phyloP scores from a whole-genome alignment of 1,140 invertebrate genomes.

The Matsumurasca onukii region DNA sequence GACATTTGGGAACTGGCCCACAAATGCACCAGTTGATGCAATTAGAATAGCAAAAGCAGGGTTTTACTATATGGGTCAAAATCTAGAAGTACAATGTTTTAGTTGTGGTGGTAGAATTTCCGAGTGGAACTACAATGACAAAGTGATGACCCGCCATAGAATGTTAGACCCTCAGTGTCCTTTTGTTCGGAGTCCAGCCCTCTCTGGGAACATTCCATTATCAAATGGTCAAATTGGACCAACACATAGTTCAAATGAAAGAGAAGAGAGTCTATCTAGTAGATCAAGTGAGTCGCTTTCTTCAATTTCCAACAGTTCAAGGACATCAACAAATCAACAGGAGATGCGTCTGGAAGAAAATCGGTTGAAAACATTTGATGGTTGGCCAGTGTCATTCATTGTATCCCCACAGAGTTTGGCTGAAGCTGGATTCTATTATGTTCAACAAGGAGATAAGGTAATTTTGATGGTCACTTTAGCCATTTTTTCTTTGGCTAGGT shows the following conservation, averaged over 20 bases:
- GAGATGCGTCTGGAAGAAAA: constrained; percentile 46
- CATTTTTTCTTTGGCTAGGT: too few species aligned
- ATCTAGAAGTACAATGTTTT: constrained; percentile 72
- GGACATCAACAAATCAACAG: constrained; percentile 32
- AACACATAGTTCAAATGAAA: background rate
- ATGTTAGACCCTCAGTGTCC: constrained; percentile 64
- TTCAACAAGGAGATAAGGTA: constrained; percentile 57
- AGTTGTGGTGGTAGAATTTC: constrained; percentile 68
- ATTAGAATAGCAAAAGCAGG: constrained; percentile 74
- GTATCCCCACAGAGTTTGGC: constrained; percentile 70
- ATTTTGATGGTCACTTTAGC: too few species aligned
- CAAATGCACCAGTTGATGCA: constrained; percentile 61
- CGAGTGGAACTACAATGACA: constrained; percentile 73
- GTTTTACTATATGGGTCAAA: constrained; percentile 73
- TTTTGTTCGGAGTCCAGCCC: constrained; percentile 64
- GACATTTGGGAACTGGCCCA: constrained; percentile 72
- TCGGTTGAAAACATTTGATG: constrained; percentile 59
- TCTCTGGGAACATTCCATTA: constrained; percentile 65
- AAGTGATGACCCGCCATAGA: constrained; percentile 52
- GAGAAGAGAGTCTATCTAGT: background rate
- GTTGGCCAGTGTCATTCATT: constrained; percentile 62
- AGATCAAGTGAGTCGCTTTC: background rate
- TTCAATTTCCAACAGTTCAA: background rate
- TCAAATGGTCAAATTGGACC: constrained; percentile 3
- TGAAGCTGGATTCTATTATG: constrained; percentile 80